A percentile compares a stretch with the other conserved stretches of the same genome.
These are phyloP conservation scores for Perognathus longimembris DNA, from an alignment of 2,113 vertebrate genomes.

Conservation along the genomic window DNA sequence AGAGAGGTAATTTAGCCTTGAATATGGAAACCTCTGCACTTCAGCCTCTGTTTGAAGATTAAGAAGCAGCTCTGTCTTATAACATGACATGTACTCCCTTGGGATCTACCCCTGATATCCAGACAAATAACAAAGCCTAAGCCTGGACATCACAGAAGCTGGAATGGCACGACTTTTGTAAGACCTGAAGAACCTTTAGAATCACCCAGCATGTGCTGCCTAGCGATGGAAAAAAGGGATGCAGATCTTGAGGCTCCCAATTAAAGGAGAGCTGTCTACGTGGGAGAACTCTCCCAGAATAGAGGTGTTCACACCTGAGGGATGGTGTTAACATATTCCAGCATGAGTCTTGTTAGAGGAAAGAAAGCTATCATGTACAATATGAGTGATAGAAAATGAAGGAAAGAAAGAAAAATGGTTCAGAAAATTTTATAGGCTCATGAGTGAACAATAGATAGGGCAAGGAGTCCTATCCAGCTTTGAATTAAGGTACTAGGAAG, in stretches of 20 bases:
- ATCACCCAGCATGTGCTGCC: neutral
- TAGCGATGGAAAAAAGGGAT: neutral
- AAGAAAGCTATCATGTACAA: neutral
- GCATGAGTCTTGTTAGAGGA: neutral
- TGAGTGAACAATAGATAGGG: neutral
- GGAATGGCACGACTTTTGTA: neutral
- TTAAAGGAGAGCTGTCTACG: neutral
- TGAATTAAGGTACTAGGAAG: neutral
- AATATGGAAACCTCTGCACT: neutral
- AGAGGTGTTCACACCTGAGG: neutral
- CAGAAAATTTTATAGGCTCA: neutral
- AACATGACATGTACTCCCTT: neutral
- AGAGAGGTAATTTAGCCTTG: neutral
- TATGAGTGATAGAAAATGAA: neutral
- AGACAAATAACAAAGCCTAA: neutral
- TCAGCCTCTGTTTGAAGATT: neutral
- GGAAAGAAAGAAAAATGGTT: neutral
- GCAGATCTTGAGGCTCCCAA: neutral
- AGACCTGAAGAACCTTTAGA: neutral
- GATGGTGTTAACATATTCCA: neutral
- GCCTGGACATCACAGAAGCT: neutral
- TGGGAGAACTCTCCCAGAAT: neutral
- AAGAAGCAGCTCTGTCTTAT: neutral
- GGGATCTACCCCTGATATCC: neutral
- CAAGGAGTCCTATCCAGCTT: neutral